phyloP scores from a whole-genome alignment of 1,140 invertebrate genomes.

The Trichogramma pretiosum region DNA sequence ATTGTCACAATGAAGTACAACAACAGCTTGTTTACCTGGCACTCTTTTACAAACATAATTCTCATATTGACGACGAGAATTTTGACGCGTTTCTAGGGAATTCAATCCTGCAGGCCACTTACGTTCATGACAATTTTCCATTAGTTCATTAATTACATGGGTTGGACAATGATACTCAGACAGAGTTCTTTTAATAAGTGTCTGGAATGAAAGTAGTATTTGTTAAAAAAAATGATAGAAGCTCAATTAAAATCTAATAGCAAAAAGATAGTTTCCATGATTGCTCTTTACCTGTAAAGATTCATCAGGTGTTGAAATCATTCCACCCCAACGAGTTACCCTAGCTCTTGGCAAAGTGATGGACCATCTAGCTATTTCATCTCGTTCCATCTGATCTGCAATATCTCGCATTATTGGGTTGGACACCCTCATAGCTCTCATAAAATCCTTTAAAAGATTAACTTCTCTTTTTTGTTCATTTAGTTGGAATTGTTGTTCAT shows the following conservation, averaged over 20 bases:
- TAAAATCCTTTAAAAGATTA: constrained; percentile 81
- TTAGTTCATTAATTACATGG: constrained; percentile 86
- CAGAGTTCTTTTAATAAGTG: constrained; percentile 83
- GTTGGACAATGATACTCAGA: constrained; percentile 87
- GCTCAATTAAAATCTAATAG: constrained; percentile 1
- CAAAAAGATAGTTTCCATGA: neutral
- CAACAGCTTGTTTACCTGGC: constrained; percentile 88
- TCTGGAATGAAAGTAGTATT: constrained; percentile 47
- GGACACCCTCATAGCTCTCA: constrained; percentile 79
- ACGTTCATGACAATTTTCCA: constrained; percentile 94
- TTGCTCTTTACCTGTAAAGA: constrained; percentile 64
- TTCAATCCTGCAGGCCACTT: constrained; percentile 87
- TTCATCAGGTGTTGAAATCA: constrained; percentile 94
- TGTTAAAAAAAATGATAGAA: constrained; percentile 1
- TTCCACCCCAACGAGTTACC: constrained; percentile 92
- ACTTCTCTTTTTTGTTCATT: constrained; percentile 84
- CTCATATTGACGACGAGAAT: constrained; percentile 85
- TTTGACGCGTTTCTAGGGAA: constrained; percentile 86
- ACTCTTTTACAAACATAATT: constrained; percentile 90
- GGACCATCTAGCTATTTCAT: constrained; percentile 89
- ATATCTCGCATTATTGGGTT: constrained; percentile 84
- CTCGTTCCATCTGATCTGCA: constrained; percentile 84
- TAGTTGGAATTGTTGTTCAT: constrained; percentile 76
- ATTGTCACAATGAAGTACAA: constrained; percentile 91
- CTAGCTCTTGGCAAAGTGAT: constrained; percentile 72